Percentiles rank a stretch among this genome's conserved stretches.
These are phyloP conservation scores for Sphinx pinastri DNA, from an alignment of 2,888 invertebrate species.

Conservation along the genomic window DNA sequence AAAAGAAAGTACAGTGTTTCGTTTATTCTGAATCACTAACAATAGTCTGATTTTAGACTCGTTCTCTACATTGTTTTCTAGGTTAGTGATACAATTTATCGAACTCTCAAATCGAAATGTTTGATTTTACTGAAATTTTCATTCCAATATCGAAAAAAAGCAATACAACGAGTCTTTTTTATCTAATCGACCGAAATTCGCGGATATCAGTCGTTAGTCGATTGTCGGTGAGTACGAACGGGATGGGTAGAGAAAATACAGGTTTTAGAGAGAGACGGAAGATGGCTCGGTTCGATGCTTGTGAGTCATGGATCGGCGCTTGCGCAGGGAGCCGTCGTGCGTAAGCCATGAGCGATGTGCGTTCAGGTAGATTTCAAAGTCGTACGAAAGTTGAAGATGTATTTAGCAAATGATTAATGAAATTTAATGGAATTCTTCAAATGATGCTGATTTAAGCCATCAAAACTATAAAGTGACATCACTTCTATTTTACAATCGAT, in stretches of 20 bases:
- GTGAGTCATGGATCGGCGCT: conserved; percentile 72
- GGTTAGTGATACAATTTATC: neutral
- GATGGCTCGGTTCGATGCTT: conserved; percentile 53
- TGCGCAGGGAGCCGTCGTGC: conserved; percentile 40
- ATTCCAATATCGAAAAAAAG: neutral
- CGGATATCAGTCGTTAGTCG: conserved; percentile 39
- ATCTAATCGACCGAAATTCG: conserved; percentile 25
- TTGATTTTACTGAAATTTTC: neutral
- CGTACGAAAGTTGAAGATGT: too few relatives aligned
- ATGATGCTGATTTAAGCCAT: too few relatives aligned
- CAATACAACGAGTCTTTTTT: conserved; percentile 1
- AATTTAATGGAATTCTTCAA: too few relatives aligned
- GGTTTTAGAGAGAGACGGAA: conserved; percentile 62
- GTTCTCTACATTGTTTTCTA: neutral
- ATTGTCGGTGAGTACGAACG: conserved; percentile 46
- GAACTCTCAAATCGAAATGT: neutral
- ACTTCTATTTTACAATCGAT: too few relatives aligned
- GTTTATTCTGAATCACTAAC: too few relatives aligned
- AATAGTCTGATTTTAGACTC: too few relatives aligned
- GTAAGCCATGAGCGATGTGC: neutral
- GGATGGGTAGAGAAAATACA: conserved; percentile 48
- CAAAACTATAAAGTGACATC: too few relatives aligned
- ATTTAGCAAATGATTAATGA: too few relatives aligned
- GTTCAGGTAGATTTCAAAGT: neutral
- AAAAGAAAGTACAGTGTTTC: too few relatives aligned